Evolutionary conservation across 2,797 vertebrate genomes (phyloP).

Genomic region (Ateles fusciceps): DNA sequence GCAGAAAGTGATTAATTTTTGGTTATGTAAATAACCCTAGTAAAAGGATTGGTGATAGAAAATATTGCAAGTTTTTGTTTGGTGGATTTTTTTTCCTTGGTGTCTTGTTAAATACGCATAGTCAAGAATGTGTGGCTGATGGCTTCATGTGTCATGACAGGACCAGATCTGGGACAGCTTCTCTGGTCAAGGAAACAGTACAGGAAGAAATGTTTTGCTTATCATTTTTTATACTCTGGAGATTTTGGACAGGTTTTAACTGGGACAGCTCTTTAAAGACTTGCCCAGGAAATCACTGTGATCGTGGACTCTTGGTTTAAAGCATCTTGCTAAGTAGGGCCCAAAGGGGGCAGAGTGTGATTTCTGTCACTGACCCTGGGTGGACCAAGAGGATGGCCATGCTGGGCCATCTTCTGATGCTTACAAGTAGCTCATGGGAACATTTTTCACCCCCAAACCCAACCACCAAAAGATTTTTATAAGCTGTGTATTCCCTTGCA

Average conservation of each 20-base stretch:
- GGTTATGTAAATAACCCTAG: not conserved
- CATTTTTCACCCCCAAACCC: not conserved
- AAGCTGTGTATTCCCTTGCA: not conserved
- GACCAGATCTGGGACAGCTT: not conserved
- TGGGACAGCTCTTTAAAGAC: not conserved
- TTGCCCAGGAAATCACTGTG: conserved; percentile 1
- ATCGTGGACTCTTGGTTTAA: not conserved
- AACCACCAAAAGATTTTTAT: not conserved
- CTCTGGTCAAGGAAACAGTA: not conserved
- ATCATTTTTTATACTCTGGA: not conserved
- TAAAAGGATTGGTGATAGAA: conserved; percentile 1
- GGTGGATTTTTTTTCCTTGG: not conserved
- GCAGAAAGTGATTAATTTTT: not conserved
- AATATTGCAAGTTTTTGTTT: not conserved
- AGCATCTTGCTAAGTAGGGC: not conserved
- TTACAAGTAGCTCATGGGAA: not conserved
- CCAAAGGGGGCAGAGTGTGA: not conserved
- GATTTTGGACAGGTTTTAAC: not conserved
- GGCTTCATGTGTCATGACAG: not conserved
- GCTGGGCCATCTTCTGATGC: not conserved
- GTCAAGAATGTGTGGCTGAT: not conserved
- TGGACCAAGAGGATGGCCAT: not conserved
- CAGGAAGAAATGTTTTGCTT: not conserved
- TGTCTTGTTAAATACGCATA: not conserved
- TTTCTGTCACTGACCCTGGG: not conserved